Conservation (phyloP, 2,113 vertebrate genomes). For the Scalopus aquaticus region DNA sequence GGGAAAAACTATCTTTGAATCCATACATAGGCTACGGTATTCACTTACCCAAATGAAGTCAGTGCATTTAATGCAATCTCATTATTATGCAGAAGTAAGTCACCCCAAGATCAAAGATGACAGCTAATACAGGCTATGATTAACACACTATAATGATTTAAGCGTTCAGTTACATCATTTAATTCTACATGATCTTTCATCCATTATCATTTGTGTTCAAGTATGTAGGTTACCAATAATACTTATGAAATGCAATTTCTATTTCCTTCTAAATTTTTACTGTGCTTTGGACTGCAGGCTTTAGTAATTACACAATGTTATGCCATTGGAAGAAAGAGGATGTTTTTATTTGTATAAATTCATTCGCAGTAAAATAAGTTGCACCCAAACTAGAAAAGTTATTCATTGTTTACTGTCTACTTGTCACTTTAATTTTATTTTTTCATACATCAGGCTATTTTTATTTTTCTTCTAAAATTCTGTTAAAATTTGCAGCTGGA, state of each 20-base stretch:
- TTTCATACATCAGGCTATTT: not conserved
- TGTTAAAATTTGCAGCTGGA: not conserved
- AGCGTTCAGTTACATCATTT: not conserved
- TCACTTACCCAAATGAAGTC: not conserved
- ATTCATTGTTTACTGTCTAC: constrained; percentile 15
- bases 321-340: not conserved
- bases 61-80: not conserved
- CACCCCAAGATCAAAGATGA: constrained; percentile 13
- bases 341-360: constrained; percentile 40
- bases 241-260: not conserved
- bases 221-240: not conserved
- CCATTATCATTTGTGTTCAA: constrained; percentile 1
- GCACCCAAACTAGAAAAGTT: not conserved
- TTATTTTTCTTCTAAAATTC: not conserved
- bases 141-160: not conserved
- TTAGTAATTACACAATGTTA: not conserved
- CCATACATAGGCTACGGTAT: not conserved
- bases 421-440: constrained; percentile 4
- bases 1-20: not conserved
- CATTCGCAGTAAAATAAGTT: not conserved
- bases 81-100: not conserved
- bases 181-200: constrained; percentile 9
- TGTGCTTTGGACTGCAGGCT: not conserved
- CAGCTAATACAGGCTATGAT: not conserved
- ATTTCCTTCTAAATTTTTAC: not conserved